Evolutionary conservation across 2,888 invertebrate species (phyloP), one percentile per base, ranked within the genome.

Genomic region (Eucriotettix oculatus): DNA sequence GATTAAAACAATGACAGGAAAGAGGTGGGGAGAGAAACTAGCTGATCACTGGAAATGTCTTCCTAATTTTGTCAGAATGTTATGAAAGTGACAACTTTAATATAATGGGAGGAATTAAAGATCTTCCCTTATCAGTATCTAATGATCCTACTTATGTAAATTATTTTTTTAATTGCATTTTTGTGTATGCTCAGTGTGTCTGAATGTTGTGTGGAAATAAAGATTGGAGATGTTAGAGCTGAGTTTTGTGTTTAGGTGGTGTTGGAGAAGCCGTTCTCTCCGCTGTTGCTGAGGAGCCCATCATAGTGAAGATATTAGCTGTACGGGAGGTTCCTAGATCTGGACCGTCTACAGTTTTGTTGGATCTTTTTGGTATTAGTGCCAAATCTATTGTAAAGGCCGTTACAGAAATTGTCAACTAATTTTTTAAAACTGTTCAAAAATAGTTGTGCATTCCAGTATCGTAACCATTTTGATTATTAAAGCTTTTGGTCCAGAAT

Each of bases 231-330:
- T 29, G 7, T 29, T 29, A 29, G 58, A 44, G 41, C 56, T 54
- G 63, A 17, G 54, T 16, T 60, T 42, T 54, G 1, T 63, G 65
- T 68, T 2, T 71, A 84, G 91, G 99, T 64, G 99, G 99, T 58
- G 71, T 99, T 60, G 99, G 99, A 63, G 98, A 99, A 72, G 96
- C 98, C 16, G 97, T 98, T 10, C 72, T 86, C 14, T 84, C 87
- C 0, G 92, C 89, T 10, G 78, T 95, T 61, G 83, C 90, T 1
- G 74, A 81, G 66, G 81, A 86, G 68, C 81, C 82, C 2, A 79
- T 88, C 58, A 69, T 83, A 1, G 83, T 94, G 59, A 84, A 84
- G 69, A 87, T 87, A 71, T 73, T 98, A 65, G 92, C 83, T 65
- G 93, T 98, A 42, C 75, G 77, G 10, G 82, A 79, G 43, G 80